Conservation (phyloP, 1,140 invertebrate species). For the Drosophila albomicans region DNA sequence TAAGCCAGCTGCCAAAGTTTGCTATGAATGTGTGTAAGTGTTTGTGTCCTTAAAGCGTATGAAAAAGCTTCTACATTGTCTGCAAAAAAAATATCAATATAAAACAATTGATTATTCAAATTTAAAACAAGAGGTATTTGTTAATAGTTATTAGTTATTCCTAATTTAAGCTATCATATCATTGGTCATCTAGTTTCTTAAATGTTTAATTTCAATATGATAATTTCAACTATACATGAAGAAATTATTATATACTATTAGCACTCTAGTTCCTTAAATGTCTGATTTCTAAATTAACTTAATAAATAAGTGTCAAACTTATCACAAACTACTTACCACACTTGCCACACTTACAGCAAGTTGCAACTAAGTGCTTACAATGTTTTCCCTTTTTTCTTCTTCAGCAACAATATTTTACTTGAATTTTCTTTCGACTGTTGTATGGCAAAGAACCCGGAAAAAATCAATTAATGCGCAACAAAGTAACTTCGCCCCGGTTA, state of each 20-base stretch:
- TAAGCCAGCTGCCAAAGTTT: slow-evolving; percentile 16
- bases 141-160: too few species aligned
- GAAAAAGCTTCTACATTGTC: slow-evolving; percentile 36
- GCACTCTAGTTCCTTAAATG: too few species aligned
- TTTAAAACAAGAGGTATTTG: neutral
- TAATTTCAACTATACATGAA: too few species aligned
- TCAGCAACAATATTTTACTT: neutral
- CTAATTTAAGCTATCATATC: too few species aligned
- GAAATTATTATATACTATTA: too few species aligned
- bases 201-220: too few species aligned
- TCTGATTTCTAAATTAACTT: too few species aligned
- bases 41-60: slow-evolving; percentile 12
- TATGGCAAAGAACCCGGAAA: slow-evolving; percentile 44
- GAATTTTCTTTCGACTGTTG: slow-evolving; percentile 20
- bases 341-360: neutral
- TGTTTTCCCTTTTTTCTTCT: neutral
- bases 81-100: slow-evolving; percentile 13
- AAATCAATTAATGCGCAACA: slow-evolving; percentile 83
- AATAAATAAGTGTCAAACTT: too few species aligned
- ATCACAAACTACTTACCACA: neutral
- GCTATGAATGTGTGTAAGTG: slow-evolving; percentile 5
- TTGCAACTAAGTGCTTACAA: neutral
- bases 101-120: neutral
- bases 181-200: too few species aligned
- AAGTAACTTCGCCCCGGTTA: slow-evolving; percentile 83